These are phyloP conservation scores for Dicerorhinus sumatrensis DNA, from an alignment of 2,113 vertebrate genomes.

Conservation along the genomic window DNA sequence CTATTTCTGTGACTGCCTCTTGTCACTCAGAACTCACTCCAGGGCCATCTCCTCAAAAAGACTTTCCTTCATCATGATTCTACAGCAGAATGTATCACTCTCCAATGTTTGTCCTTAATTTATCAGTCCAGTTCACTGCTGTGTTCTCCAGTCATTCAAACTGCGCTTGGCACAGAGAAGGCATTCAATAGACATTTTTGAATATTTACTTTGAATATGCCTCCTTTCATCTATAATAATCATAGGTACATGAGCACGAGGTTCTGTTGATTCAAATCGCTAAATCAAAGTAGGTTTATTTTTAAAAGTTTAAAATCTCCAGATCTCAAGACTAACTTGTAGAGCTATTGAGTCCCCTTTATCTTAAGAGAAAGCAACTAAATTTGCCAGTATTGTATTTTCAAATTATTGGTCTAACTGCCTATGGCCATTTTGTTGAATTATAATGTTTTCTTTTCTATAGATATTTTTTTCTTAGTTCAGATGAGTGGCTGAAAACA, in stretches of 20 bases:
- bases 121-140: not conserved
- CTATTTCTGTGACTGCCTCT: not conserved
- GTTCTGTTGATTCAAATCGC: not conserved
- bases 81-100: not conserved
- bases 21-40: not conserved
- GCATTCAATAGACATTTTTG: not conserved
- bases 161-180: not conserved
- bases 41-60: not conserved
- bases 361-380: not conserved
- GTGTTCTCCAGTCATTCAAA: not conserved
- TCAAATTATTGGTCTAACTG: conserved; percentile 29
- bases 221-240: not conserved
- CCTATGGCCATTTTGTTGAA: not conserved
- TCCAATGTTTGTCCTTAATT: not conserved
- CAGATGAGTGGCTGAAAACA: not conserved
- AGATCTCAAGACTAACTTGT: conserved; percentile 32
- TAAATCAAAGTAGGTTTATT: not conserved
- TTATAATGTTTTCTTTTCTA: conserved; percentile 42
- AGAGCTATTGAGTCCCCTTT: not conserved
- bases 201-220: no score
- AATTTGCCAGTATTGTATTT: not conserved
- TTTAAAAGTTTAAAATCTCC: not conserved
- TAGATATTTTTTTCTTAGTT: not conserved
- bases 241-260: not conserved
- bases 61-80: not conserved